Evolutionary conservation across 2,888 invertebrate genomes (phyloP), one percentile per base, ranked within the genome.

Genomic region (Scaptomyza reducta): DNA sequence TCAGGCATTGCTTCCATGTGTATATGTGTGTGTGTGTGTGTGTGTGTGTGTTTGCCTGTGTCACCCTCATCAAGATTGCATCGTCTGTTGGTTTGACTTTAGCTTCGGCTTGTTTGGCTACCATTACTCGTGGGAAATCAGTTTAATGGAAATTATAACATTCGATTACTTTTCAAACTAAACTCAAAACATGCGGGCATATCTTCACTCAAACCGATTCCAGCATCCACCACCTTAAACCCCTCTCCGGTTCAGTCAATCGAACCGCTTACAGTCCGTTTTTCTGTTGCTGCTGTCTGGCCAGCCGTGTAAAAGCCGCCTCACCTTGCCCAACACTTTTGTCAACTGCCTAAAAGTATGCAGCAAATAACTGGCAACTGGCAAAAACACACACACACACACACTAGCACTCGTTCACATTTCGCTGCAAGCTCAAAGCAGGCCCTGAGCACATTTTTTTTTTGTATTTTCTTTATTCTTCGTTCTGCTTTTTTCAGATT

Each of bases 101-200:
- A 46, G 18, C 49, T 35, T 42, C 29, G 38, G 53, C 41, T 68
- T 65, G 63, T 68, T 81, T 82, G 84, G 70, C 77, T 71, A 71
- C 79, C 74, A 77, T 64, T 70, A 47, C 77, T 74, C 88, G 61
- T 88, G 84, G 84, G 84, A 84, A 84, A 84, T 84, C 87, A 84
- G 84, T 88, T 84, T 82, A 88, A 84, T 84, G 84, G 84, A 84
- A 86, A 84, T 84, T 84, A 84, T 79, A 84, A 79, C 88, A 84
- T 84, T 88, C 84, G 84, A 86, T 84, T 84, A 86, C 88, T 82
- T 88, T 82, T 73, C 88, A 73, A 79, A 69, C 73, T 73, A 70
- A 67, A 63, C 86, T 72, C 60, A 64, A 79, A 66, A 63, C 54
- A 58, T 61, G 51, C 53, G 42, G 45, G 33, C 49, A 42, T 22